Conservation (phyloP, 2,888 invertebrate species). For the Brassicogethes aeneus region DNA sequence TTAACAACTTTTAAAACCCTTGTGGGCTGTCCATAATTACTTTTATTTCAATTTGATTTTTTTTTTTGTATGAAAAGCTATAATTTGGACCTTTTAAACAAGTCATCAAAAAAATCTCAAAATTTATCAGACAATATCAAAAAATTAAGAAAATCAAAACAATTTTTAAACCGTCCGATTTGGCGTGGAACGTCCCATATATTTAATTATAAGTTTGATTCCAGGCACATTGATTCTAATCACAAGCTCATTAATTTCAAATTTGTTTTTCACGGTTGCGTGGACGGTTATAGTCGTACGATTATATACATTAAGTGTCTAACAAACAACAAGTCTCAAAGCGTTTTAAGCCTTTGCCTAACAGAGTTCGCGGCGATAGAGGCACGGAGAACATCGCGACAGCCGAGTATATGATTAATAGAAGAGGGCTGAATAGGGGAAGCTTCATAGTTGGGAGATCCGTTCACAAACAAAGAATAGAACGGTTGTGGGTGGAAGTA, state of each 20-base stretch:
- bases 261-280: conserved; percentile 12
- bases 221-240: conserved; percentile 15
- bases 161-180: no score
- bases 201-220: no score
- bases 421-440: conserved; percentile 9
- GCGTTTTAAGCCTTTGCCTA: no score
- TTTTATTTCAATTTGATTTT: no score
- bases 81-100: no score
- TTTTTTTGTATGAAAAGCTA: no score
- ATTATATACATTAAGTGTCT: conserved; percentile 13
- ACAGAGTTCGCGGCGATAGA: conserved; percentile 11
- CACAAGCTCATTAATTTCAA: conserved; percentile 11
- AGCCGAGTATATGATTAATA: conserved; percentile 11
- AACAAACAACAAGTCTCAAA: conserved; percentile 11
- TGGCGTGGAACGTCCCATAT: no score
- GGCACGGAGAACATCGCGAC: conserved; percentile 12
- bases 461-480: conserved; percentile 13
- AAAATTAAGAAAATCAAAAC: no score
- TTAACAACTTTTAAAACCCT: no score
- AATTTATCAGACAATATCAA: no score
- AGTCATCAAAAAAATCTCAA: no score
- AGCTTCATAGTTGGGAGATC: conserved; percentile 13
- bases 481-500: conserved; percentile 13
- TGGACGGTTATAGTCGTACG: conserved; percentile 12
- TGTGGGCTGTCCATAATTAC: no score